phyloP scores from a whole-genome alignment of 2,888 invertebrate genomes.

The Spatulosminthurus flaviceps region DNA sequence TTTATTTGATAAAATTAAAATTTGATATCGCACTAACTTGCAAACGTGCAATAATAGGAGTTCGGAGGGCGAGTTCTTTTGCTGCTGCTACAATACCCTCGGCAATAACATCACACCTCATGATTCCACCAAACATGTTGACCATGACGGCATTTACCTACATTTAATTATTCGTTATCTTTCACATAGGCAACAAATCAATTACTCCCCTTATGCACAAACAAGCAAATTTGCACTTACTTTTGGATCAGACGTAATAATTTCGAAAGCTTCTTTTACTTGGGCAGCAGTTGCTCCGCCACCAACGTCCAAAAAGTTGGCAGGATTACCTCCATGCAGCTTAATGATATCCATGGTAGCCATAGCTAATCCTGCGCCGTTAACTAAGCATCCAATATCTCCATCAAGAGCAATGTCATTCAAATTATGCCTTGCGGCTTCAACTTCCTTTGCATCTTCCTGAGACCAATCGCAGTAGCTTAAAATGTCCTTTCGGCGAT shows the following conservation, averaged over 20 bases:
- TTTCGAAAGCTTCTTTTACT: constrained; percentile 95
- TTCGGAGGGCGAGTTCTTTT: constrained; percentile 86
- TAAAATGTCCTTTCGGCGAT: constrained; percentile 89
- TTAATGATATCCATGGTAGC: constrained; percentile 99
- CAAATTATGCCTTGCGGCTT: constrained; percentile 86
- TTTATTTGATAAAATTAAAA: no score
- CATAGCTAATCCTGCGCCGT: constrained; percentile 96
- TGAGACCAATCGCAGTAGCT: constrained; percentile 85
- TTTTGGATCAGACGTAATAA: constrained; percentile 91
- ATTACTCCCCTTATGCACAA: no score
- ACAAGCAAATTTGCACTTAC: no score
- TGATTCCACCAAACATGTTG: constrained; percentile 97
- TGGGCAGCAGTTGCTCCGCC: constrained; percentile 89
- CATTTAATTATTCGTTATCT: not conserved
- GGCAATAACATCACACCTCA: constrained; percentile 97
- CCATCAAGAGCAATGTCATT: constrained; percentile 97
- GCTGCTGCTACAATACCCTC: constrained; percentile 95
- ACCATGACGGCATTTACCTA: constrained; percentile 91
- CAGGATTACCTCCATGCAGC: constrained; percentile 92
- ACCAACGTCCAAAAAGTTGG: constrained; percentile 96
- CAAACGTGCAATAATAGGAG: constrained; percentile 91
- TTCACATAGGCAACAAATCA: no score
- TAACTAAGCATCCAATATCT: constrained; percentile 66
- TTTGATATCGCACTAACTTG: constrained; percentile 80
- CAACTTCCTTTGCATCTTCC: constrained; percentile 91